These are phyloP conservation scores for Zaprionus davidi DNA, from an alignment of 1,140 invertebrate species.

Conservation along the genomic window DNA sequence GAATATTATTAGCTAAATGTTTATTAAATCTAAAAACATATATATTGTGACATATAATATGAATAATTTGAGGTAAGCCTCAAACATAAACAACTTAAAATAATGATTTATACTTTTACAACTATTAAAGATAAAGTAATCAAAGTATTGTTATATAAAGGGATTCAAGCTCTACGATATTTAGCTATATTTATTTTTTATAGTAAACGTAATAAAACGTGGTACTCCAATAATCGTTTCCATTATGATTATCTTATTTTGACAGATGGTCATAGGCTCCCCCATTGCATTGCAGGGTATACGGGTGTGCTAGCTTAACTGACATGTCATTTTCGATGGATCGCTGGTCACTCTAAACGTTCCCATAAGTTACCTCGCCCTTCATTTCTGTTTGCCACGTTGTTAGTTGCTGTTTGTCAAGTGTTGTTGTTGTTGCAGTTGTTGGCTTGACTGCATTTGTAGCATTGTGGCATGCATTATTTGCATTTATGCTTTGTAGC, in stretches of 20 bases:
- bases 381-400: slow-evolving; percentile 43
- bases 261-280: neutral
- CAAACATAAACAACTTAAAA: no score
- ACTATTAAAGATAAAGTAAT: no score
- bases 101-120: no score
- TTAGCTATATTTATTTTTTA: no score
- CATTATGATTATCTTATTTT: neutral
- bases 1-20: no score
- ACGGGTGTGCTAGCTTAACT: neutral
- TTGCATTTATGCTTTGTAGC: slow-evolving; percentile 60
- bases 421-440: slow-evolving; percentile 17
- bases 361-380: slow-evolving; percentile 68
- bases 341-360: slow-evolving; percentile 53
- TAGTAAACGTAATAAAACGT: no score
- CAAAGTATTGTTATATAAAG: no score
- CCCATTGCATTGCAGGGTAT: slow-evolving; percentile 16
- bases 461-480: slow-evolving; percentile 46
- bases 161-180: no score
- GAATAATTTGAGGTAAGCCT: no score
- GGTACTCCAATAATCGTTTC: neutral
- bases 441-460: slow-evolving; percentile 33
- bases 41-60: no score
- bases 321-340: slow-evolving; percentile 15
- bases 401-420: slow-evolving; percentile 16
- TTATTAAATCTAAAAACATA: no score